Percentiles rank a stretch among this genome's conserved stretches.
Evolutionary conservation across 1,140 invertebrate genomes (phyloP).

Genomic region (Spodoptera frugiperda): DNA sequence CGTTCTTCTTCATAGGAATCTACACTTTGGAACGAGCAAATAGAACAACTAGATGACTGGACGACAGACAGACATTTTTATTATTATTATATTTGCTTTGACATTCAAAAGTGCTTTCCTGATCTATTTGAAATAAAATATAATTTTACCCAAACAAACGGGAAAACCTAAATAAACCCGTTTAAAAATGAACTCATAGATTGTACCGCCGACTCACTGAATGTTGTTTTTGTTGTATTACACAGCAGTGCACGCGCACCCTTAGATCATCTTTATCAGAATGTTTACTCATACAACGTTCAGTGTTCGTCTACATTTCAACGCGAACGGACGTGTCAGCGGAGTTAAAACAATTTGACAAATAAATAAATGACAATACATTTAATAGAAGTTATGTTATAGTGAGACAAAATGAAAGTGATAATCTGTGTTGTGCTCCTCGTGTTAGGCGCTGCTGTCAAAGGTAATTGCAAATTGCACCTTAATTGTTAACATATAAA

Average conservation of each 20-base stretch:
- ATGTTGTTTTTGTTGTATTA: not conserved
- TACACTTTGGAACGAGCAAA: too few species aligned
- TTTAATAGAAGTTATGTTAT: conserved; percentile 4
- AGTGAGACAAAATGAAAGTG: conserved; percentile 5
- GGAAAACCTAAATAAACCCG: too few species aligned
- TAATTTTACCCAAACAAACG: too few species aligned
- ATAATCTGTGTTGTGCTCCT: conserved; percentile 2
- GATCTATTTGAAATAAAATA: too few species aligned
- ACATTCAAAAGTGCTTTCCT: too few species aligned
- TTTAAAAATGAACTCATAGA: too few species aligned
- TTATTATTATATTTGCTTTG: too few species aligned
- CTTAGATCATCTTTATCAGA: conserved; percentile 3
- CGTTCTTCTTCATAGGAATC: too few species aligned
- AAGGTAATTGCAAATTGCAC: not conserved
- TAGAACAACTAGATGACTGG: too few species aligned
- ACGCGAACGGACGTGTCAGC: not conserved
- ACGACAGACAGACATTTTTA: too few species aligned
- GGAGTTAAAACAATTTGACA: not conserved
- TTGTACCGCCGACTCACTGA: too few species aligned
- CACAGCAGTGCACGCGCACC: not conserved
- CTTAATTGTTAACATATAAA: not conserved
- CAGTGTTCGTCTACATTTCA: not conserved
- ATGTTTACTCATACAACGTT: not conserved
- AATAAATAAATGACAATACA: not conserved
- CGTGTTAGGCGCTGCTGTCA: not conserved